These are phyloP conservation scores for Misgurnus anguillicaudatus DNA, from an alignment of 2,113 vertebrate species.

Conservation along the genomic window DNA sequence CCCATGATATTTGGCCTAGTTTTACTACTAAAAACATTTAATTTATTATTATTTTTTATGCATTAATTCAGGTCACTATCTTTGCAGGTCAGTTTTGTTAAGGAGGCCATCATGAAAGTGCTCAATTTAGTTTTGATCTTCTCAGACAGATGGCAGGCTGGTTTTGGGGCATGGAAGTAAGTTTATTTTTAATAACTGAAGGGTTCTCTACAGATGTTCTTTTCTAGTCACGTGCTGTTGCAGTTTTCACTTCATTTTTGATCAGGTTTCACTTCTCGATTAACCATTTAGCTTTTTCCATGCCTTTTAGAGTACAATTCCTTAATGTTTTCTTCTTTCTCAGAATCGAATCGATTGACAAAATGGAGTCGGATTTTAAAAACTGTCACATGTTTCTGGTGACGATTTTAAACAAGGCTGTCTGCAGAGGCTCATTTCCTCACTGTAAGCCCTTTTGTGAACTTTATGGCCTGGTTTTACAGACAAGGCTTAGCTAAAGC, in stretches of 20 bases:
- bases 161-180: slow-evolving; percentile 93
- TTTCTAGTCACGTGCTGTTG: background rate
- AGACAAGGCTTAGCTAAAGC: no score
- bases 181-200: slow-evolving; percentile 52
- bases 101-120: slow-evolving; percentile 98
- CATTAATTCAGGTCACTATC: background rate
- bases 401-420: slow-evolving; percentile 95
- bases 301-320: background rate
- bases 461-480: background rate
- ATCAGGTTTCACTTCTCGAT: background rate
- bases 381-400: slow-evolving; percentile 99
- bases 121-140: slow-evolving; percentile 96
- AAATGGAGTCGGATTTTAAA: slow-evolving; percentile 99
- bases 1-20: background rate
- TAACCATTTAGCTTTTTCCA: background rate
- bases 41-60: background rate
- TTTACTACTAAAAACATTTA: background rate
- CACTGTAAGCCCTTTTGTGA: slow-evolving; percentile 83
- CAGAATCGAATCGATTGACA: slow-evolving; percentile 95
- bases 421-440: slow-evolving; percentile 95
- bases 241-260: background rate
- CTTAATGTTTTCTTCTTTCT: slow-evolving; percentile 22
- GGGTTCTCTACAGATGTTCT: background rate
- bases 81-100: slow-evolving; percentile 93
- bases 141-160: slow-evolving; percentile 95